Conservation (phyloP, 2,797 vertebrate genomes). For the Brachymystax lenok region DNA sequence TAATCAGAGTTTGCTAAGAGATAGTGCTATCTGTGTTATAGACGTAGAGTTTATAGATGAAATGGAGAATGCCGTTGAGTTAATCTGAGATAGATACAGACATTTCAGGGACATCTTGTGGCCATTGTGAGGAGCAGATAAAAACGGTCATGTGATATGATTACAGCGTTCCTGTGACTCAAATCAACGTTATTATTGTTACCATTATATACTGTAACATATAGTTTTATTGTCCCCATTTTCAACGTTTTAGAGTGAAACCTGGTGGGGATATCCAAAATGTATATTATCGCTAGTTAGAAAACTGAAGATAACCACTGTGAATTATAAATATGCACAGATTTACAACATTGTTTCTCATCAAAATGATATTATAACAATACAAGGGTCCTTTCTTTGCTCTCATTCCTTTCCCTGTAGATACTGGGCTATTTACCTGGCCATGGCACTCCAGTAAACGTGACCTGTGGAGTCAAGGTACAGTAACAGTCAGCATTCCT, state of each 20-base stretch:
- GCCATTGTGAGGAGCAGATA: slow-evolving; percentile 26
- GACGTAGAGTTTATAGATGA: not conserved
- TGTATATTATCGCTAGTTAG: not conserved
- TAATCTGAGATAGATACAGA: not conserved
- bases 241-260: not conserved
- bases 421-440: slow-evolving; percentile 94
- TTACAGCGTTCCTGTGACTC: no score
- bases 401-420: slow-evolving; percentile 63
- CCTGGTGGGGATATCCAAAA: not conserved
- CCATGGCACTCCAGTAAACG: slow-evolving; percentile 85
- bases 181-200: no score
- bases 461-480: slow-evolving; percentile 91
- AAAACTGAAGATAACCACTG: not conserved
- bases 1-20: not conserved
- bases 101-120: slow-evolving; percentile 59
- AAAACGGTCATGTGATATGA: not conserved
- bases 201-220: not conserved
- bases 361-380: not conserved
- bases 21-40: not conserved
- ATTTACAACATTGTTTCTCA: not conserved
- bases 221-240: not conserved
- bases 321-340: not conserved
- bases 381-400: not conserved
- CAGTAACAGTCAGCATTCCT: not conserved
- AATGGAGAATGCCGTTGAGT: not conserved